These are phyloP conservation scores for Rhinichthys osculus DNA, from an alignment of 2,797 vertebrate genomes.

Conservation along the genomic window DNA sequence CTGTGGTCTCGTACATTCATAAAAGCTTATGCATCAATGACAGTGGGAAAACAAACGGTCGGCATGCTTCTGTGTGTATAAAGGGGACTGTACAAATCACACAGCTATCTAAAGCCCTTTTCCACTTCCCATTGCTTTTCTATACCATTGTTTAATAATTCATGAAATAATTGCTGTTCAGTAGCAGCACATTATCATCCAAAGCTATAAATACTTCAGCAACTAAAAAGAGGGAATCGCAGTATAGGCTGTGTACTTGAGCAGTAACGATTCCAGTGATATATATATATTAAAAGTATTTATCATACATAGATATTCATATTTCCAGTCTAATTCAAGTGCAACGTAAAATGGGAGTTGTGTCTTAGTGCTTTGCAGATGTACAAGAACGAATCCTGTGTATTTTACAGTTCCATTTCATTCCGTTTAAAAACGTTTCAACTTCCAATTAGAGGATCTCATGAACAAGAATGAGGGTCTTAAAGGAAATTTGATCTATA, in stretches of 20 bases:
- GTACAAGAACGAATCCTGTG: conserved; percentile 6
- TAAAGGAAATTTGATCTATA: neutral
- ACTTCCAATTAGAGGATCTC: conserved; percentile 4
- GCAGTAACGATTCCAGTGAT: conserved; percentile 73
- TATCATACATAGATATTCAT: conserved; percentile 48
- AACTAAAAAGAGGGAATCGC: conserved; percentile 71
- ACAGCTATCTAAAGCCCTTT: conserved; percentile 62
- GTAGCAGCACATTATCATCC: conserved; percentile 70
- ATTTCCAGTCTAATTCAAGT: conserved; percentile 72
- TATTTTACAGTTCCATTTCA: neutral
- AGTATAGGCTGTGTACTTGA: conserved; percentile 48
- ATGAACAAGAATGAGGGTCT: neutral
- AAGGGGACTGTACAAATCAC: conserved; percentile 59
- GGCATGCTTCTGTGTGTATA: conserved; percentile 54
- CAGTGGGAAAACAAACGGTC: conserved; percentile 51
- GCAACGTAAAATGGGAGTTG: conserved; percentile 62
- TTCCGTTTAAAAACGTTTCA: neutral
- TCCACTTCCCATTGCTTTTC: conserved; percentile 68
- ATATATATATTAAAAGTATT: conserved; percentile 47
- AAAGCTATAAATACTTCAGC: conserved; percentile 76
- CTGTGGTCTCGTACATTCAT: conserved; percentile 61
- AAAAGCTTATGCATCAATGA: conserved; percentile 55
- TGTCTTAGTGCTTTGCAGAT: conserved; percentile 52
- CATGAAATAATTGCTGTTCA: conserved; percentile 79
- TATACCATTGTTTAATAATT: conserved; percentile 75